Conservation (phyloP, 2,113 vertebrate species). For the Mystacornis crossleyi region DNA sequence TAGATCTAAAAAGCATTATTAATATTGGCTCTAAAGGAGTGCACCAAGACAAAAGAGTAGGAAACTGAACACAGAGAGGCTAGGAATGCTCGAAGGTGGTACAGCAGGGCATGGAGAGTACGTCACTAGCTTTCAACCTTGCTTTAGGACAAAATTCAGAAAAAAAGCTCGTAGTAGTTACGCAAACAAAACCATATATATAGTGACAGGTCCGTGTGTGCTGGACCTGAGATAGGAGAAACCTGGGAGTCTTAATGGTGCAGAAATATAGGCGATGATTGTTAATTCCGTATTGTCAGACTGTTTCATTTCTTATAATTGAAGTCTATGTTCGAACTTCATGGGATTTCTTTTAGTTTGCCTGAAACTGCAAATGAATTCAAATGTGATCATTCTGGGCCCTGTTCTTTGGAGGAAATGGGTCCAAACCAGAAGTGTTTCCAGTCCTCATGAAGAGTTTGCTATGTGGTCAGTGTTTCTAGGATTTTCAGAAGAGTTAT, state of each 20-base stretch:
- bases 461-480: neutral
- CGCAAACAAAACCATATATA: neutral
- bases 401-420: neutral
- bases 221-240: neutral
- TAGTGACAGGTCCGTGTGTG: accelerated
- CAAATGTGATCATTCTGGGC: neutral
- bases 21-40: neutral
- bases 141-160: neutral
- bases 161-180: neutral
- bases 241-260: neutral
- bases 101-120: neutral
- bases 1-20: neutral
- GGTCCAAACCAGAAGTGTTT: neutral
- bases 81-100: neutral
- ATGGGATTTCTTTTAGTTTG: neutral
- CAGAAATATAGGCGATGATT: neutral
- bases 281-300: neutral
- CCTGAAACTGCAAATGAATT: neutral
- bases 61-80: neutral
- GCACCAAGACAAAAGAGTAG: neutral
- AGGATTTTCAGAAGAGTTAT: neutral
- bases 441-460: neutral
- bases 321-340: neutral
- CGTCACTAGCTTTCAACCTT: neutral
- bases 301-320: neutral